A percentile compares a stretch with the other conserved stretches of the same genome.
phyloP scores from a whole-genome alignment of 2,888 invertebrate genomes.

The Drosophila affinis region DNA sequence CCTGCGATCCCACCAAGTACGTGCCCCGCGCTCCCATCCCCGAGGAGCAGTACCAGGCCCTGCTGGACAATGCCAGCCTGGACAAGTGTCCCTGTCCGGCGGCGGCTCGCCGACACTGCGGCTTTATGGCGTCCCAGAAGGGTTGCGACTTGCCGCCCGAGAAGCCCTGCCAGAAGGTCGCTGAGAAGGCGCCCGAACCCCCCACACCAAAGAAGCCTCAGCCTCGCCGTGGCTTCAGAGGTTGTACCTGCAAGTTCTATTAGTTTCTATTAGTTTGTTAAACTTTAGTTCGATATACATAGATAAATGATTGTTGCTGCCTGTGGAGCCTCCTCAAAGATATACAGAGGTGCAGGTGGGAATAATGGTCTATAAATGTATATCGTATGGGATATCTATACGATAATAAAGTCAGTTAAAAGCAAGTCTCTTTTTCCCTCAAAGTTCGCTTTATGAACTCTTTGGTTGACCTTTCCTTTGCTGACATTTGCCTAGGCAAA shows the following conservation, averaged over 20 bases:
- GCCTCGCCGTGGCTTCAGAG: constrained; percentile 37
- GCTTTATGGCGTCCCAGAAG: constrained; percentile 37
- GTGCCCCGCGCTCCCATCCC: constrained; percentile 50
- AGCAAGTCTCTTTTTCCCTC: neutral
- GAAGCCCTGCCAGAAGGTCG: neutral
- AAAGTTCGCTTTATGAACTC: neutral
- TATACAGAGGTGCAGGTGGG: neutral
- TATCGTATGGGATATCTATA: neutral
- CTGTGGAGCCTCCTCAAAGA: neutral
- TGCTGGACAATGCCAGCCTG: constrained; percentile 31
- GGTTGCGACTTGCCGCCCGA: constrained; percentile 10
- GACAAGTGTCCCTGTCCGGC: constrained; percentile 57
- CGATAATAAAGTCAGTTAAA: neutral
- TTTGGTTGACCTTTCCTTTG: neutral
- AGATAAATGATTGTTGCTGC: neutral
- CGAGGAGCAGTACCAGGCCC: constrained; percentile 31
- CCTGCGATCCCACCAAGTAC: constrained; percentile 58
- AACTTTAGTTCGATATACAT: neutral
- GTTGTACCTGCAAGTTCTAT: constrained; percentile 48
- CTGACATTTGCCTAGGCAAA: neutral
- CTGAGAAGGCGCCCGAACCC: constrained; percentile 2
- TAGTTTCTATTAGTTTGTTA: constrained; percentile 18
- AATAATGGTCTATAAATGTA: neutral
- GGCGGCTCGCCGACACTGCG: constrained; percentile 51
- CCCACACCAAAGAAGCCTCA: neutral